phyloP scores from a whole-genome alignment of 2,113 vertebrate genomes.

The Mesitornis unicolor region DNA sequence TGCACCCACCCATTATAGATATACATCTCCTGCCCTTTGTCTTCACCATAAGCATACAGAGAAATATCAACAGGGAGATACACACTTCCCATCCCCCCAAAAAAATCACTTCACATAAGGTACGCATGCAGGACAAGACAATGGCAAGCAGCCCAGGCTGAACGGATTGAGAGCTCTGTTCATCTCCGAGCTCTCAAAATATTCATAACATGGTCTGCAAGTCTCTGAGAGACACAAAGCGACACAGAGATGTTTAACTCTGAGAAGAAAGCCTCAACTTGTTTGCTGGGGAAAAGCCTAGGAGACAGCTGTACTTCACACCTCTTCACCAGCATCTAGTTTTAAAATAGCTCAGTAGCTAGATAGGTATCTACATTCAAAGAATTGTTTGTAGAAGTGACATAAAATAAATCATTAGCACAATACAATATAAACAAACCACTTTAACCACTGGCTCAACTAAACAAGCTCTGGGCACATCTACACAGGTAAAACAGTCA shows the following conservation, averaged over 20 bases:
- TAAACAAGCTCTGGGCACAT: background rate
- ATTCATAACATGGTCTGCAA: background rate
- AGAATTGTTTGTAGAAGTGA: rapidly evolving
- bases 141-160: background rate
- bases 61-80: background rate
- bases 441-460: background rate
- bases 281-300: background rate
- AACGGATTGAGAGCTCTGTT: background rate
- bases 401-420: background rate
- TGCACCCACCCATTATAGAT: background rate
- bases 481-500: background rate
- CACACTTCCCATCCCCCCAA: background rate
- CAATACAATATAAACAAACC: background rate
- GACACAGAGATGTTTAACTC: background rate
- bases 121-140: constrained; percentile 31
- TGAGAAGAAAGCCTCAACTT: background rate
- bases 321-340: background rate
- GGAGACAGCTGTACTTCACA: background rate
- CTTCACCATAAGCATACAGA: background rate
- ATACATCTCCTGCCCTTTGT: background rate
- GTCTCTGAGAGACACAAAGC: background rate
- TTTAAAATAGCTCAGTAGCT: background rate
- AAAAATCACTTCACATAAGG: background rate
- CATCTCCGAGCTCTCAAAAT: background rate
- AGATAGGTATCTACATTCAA: background rate